These are phyloP conservation scores for Lepidocolaptes lacrymiger DNA, from an alignment of 2,797 vertebrate species.

Conservation along the genomic window DNA sequence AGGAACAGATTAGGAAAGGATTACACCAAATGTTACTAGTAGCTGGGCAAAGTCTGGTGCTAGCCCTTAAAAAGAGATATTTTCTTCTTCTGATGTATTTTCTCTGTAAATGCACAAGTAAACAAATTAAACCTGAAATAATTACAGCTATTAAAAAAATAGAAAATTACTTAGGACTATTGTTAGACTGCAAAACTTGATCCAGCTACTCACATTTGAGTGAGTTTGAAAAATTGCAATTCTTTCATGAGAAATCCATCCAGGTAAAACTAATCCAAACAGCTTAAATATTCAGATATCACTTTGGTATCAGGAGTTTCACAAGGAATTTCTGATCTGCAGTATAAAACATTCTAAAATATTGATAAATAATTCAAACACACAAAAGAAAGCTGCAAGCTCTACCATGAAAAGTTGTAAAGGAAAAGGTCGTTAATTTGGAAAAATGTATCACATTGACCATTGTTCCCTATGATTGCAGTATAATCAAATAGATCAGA, in stretches of 20 bases:
- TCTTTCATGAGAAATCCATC: background rate
- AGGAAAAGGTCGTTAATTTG: background rate
- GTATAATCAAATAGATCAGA: background rate
- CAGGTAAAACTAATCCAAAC: background rate
- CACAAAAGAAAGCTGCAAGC: background rate
- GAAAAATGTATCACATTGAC: background rate
- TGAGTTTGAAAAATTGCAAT: background rate
- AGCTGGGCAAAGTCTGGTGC: background rate
- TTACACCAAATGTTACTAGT: background rate
- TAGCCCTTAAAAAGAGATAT: background rate
- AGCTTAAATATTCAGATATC: background rate
- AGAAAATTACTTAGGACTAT: background rate
- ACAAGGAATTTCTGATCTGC: background rate
- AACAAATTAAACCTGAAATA: background rate
- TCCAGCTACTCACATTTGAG: background rate
- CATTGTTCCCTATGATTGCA: background rate
- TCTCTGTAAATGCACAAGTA: background rate
- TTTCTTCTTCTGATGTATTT: background rate
- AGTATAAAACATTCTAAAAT: background rate
- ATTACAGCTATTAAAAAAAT: background rate
- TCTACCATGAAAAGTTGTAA: background rate
- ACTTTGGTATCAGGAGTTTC: background rate
- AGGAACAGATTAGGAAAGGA: background rate
- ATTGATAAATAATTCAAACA: background rate
- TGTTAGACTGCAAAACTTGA: background rate